Percentiles rank a stretch among this genome's conserved stretches.
Conservation (phyloP, 2,113 vertebrate species). For the Chloropsis cyanopogon region DNA sequence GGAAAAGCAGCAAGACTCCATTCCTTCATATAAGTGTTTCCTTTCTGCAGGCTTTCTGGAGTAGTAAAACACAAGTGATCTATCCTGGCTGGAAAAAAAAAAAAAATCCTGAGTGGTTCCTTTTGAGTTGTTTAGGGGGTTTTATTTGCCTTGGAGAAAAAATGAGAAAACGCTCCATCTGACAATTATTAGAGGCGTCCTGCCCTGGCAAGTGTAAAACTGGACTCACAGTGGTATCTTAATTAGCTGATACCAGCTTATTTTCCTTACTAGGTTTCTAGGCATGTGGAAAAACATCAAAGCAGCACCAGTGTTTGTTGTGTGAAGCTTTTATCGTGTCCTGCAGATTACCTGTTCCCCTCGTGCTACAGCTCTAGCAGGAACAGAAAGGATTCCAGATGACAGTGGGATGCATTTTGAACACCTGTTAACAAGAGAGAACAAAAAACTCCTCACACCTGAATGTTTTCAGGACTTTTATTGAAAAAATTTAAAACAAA, state of each 20-base stretch:
- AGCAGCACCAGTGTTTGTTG: background rate
- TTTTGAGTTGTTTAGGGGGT: background rate
- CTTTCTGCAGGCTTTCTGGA: background rate
- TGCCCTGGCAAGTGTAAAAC: background rate
- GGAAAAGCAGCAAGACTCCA: background rate
- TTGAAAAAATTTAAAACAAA: constrained; percentile 16
- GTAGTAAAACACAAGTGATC: background rate
- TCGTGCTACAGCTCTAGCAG: background rate
- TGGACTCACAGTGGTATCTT: background rate
- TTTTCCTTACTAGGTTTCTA: background rate
- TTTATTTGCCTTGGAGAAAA: background rate
- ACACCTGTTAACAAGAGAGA: background rate
- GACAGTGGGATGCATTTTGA: background rate
- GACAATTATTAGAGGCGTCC: rapidly evolving
- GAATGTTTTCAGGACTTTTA: constrained; percentile 1
- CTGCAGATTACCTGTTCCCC: background rate
- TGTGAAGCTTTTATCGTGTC: background rate
- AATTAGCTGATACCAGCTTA: background rate
- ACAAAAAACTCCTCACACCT: background rate
- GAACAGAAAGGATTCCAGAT: background rate
- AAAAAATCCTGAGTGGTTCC: background rate
- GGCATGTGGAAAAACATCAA: background rate
- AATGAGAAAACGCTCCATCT: background rate
- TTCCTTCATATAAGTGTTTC: background rate
- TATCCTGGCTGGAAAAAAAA: background rate